Evolutionary conservation across 2,888 invertebrate species (phyloP), one percentile per base, ranked within the genome.

Genomic region (Papilio protenor): DNA sequence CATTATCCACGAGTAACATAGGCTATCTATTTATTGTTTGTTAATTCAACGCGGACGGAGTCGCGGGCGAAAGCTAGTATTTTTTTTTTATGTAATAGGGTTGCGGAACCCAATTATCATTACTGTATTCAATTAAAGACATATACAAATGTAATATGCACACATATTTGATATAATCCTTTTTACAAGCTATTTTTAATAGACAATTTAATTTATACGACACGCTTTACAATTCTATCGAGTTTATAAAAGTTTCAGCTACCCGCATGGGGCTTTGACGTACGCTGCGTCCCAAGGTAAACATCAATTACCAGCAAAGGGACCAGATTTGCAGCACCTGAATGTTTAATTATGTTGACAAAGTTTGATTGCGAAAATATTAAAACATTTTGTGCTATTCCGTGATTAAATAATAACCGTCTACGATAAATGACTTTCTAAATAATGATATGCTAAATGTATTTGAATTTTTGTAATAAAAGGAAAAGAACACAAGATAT

Each of bases 221-320:
- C 45, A 71, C 33, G 69, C 33, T 64, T 57, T 72, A 40, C 52
- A 71, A 75, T 77, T 75, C 75, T 64, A 78, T 78, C 71, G 64
- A 33, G 59, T 70, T 21, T 52, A 72, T 75, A 52, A 75, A 77
- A 75, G 52, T 66, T 70, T 75, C 71, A 71, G 23, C 27, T 52
- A 70, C 77, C 77, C 77, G 77, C 75, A 77, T 77, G 70, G 59
- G 45, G 33, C 61, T 61, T 70, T 72, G 64, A 72, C 55, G 59
- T 61, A 71, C 78, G 71, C 40, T 71, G 70, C 64, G 52, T 55
- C 75, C 72, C 71, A 75, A 72, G 55, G 64, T 71, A 78, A 78
- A 78, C 78, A 78, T 78, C 78, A 78, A 75, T 78, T 78, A 78
- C 71, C 45, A 64, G 71, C 70, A 74, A 73, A 75, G 75, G 72